Percentiles rank a stretch among this genome's conserved stretches.
These are phyloP conservation scores for Gymnarchus niloticus DNA, from an alignment of 2,113 vertebrate species.

Conservation along the genomic window DNA sequence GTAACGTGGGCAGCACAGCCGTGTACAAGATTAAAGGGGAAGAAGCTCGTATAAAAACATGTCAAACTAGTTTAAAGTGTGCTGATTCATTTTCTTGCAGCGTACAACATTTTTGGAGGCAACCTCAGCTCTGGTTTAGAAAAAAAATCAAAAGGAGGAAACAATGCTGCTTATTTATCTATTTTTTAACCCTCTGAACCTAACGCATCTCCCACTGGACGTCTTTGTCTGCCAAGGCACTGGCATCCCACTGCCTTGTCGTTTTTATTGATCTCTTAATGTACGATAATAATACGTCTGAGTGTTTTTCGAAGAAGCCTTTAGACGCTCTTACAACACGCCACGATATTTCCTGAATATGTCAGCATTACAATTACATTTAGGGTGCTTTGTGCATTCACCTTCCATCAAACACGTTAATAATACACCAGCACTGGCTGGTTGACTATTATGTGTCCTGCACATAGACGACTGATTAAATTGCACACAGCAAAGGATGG, in stretches of 20 bases:
- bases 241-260: not conserved
- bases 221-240: not conserved
- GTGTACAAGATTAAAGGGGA: not conserved
- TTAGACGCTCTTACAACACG: not conserved
- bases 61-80: not conserved
- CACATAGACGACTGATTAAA: not conserved
- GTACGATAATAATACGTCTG: not conserved
- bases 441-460: not conserved
- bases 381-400: not conserved
- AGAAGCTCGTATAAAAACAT: not conserved
- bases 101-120: not conserved
- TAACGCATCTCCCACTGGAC: not conserved
- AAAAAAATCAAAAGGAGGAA: not conserved
- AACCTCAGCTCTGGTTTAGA: not conserved
- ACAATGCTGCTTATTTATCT: too few species aligned
- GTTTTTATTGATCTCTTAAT: not conserved
- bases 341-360: not conserved
- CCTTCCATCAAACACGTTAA: not conserved
- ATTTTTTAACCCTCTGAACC: not conserved
- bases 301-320: not conserved
- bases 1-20: not conserved
- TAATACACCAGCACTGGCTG: not conserved
- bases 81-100: not conserved
- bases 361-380: not conserved
- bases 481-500: not conserved